Evolutionary conservation across 2,888 invertebrate genomes (phyloP), one percentile per base, ranked within the genome.

Genomic region (Eugnorisma glareosa): DNA sequence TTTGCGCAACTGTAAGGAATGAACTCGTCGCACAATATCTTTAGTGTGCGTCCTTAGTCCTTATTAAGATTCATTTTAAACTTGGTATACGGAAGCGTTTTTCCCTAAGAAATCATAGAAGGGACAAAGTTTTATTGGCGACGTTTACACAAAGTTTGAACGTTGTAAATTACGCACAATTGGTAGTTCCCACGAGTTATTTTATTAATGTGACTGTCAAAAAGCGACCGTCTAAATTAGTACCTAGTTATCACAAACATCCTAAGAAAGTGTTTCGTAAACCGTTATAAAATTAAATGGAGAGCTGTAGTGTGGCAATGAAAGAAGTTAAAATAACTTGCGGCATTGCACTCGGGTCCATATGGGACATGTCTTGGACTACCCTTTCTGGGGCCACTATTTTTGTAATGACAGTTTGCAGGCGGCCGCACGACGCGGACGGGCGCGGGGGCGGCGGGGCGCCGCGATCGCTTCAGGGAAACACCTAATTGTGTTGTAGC

Each of bases 311-410:
- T 87, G 90, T 88, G 89, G 89, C 87, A 91, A 90, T 92, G 91
- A 94, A 93, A 92, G 92, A 93, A 94, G 93, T 94, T 91, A 94
- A 94, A 95, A 95, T 93, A 93, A 92, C 91, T 89, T 85, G 76
- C 82, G 79, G 87, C 85, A 84, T 82, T 86, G 86, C 89, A 91
- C 88, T 89, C 90, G 89, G 88, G 93, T 93, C 96, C 96, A 96
- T 95, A 96, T 96, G 96, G 94, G 91, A 91, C 92, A 81, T 93
- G 94, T 96, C 96, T 92, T 92, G 88, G 92, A 91, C 94, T 95
- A 96, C 96, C 96, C 96, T 96, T 96, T 96, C 95, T 93, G 94
- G 91, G 93, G 92, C 94, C 95, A 95, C 95, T 96, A 96, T 96
- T 96, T 96, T 94, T 93, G 94, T 96, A 96, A 94, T 96, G 96